Percentiles rank a stretch among this genome's conserved stretches.
phyloP scores from a whole-genome alignment of 2,888 invertebrate genomes.

The Athrips mouffetella region DNA sequence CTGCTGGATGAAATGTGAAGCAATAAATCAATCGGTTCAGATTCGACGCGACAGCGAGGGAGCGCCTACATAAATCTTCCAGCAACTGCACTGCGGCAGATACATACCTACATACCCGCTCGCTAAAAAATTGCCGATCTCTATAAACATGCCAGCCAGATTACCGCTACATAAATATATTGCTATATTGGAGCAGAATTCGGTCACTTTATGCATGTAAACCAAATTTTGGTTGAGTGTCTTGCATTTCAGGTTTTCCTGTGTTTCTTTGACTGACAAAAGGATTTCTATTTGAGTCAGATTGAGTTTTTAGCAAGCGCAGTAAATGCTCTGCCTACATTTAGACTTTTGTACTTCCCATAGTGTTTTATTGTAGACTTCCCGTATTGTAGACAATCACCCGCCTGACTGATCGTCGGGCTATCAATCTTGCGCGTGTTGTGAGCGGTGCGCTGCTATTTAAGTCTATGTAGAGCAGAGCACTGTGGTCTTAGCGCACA shows the following conservation, averaged over 20 bases:
- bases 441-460: not conserved
- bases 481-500: too few relatives aligned
- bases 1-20: slow-evolving; percentile 32
- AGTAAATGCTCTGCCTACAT: too few relatives aligned
- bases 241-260: too few relatives aligned
- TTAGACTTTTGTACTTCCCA: too few relatives aligned
- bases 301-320: too few relatives aligned
- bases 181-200: not conserved
- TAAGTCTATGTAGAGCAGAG: too few relatives aligned
- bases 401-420: not conserved
- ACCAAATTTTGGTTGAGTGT: too few relatives aligned
- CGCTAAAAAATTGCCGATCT: slow-evolving; percentile 67
- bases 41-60: slow-evolving; percentile 40
- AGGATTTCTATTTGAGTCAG: too few relatives aligned
- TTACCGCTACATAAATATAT: slow-evolving; percentile 2
- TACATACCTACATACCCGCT: slow-evolving; percentile 18
- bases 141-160: slow-evolving; percentile 54
- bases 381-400: not conserved
- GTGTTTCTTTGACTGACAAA: too few relatives aligned
- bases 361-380: not conserved
- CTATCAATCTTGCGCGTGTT: not conserved
- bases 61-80: slow-evolving; percentile 59
- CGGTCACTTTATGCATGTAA: too few relatives aligned
- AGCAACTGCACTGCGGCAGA: slow-evolving; percentile 60
- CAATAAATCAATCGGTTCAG: slow-evolving; percentile 61